phyloP scores from a whole-genome alignment of 2,113 vertebrate genomes.

The Morone saxatilis region DNA sequence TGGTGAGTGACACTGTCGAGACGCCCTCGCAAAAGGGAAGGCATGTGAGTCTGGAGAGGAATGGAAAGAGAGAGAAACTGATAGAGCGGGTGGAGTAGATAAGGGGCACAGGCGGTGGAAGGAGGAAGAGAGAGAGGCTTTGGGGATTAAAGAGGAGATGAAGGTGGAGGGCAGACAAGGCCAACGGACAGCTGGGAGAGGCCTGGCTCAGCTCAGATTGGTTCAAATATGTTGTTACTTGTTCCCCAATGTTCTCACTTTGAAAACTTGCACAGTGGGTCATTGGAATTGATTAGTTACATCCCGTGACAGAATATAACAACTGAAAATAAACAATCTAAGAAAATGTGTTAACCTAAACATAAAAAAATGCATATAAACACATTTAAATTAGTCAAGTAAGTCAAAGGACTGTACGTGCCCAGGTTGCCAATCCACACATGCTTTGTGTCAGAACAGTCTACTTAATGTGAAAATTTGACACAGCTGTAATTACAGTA shows the following conservation, averaged over 20 bases:
- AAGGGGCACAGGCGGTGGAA: slow-evolving; percentile 40
- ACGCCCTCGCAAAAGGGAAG: slow-evolving; percentile 38
- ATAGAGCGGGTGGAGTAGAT: slow-evolving; percentile 45
- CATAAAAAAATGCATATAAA: neutral
- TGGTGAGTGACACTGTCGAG: slow-evolving; percentile 72
- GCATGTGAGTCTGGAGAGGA: slow-evolving; percentile 49
- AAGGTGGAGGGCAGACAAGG: slow-evolving; percentile 65
- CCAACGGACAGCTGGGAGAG: slow-evolving; percentile 63
- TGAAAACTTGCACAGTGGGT: neutral
- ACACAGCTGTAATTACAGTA: neutral
- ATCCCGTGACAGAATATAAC: too few species aligned
- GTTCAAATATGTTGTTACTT: slow-evolving; percentile 29
- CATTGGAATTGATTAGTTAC: neutral
- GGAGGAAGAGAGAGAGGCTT: slow-evolving; percentile 53
- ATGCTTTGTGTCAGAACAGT: neutral
- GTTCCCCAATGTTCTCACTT: slow-evolving; percentile 4
- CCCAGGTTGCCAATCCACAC: neutral
- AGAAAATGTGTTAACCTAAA: neutral
- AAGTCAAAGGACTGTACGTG: slow-evolving; percentile 2
- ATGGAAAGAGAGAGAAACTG: slow-evolving; percentile 50
- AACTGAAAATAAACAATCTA: neutral
- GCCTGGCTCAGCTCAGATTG: slow-evolving; percentile 35
- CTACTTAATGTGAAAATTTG: neutral
- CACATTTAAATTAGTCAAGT: neutral
- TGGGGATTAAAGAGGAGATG: slow-evolving; percentile 62